Evolutionary conservation across 2,113 vertebrate genomes (phyloP).

Genomic region (Chrysochloris asiatica): DNA sequence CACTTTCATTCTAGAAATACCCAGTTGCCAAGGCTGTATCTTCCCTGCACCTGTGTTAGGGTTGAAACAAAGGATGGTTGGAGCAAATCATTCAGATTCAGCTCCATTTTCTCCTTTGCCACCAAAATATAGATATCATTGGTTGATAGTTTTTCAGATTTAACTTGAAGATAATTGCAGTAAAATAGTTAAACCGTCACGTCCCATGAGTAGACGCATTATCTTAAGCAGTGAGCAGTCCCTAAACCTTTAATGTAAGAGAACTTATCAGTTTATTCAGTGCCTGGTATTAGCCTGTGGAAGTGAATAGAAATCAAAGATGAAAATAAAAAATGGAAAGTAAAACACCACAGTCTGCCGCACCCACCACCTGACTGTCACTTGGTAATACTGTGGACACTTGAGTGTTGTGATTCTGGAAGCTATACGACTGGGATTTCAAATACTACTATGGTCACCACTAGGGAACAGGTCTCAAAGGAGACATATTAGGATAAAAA

Average conservation of each 20-base stretch:
- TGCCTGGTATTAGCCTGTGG: not conserved
- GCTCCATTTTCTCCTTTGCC: slow-evolving; percentile 29
- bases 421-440: not conserved
- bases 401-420: not conserved
- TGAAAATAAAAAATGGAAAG: not conserved
- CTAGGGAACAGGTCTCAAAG: not conserved
- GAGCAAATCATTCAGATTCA: slow-evolving; percentile 71
- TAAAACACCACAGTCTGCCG: not conserved
- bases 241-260: not conserved
- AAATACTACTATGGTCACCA: not conserved
- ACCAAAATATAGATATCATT: not conserved
- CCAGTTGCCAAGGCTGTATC: not conserved
- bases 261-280: not conserved
- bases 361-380: not conserved
- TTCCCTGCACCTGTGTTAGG: slow-evolving; percentile 2
- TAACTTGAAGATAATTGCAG: too few species aligned
- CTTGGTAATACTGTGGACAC: not conserved
- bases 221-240: not conserved
- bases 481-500: not conserved
- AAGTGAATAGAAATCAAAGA: not conserved
- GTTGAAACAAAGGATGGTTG: not conserved
- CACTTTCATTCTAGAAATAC: not conserved
- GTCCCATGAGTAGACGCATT: not conserved
- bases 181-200: not conserved
- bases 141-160: not conserved